phyloP scores from a whole-genome alignment of 2,888 invertebrate genomes.

The Polydrusus pterygomalis region DNA sequence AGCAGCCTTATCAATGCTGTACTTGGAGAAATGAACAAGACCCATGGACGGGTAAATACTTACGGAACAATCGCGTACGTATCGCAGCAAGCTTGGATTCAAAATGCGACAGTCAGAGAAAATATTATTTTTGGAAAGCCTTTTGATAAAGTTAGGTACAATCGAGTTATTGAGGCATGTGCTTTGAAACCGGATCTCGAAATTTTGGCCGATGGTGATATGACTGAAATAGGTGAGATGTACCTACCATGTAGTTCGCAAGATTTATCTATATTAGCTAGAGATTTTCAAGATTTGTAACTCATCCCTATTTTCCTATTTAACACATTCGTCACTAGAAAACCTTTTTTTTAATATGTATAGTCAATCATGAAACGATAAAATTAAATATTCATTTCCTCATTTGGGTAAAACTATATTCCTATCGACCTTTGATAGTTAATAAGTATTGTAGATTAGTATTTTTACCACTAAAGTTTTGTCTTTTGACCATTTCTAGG shows the following conservation, averaged over 20 bases:
- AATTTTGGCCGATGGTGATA: constrained; percentile 73
- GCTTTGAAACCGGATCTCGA: constrained; percentile 73
- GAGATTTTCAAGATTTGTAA: too few species aligned
- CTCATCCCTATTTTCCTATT: too few species aligned
- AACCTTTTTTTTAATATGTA: too few species aligned
- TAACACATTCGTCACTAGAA: too few species aligned
- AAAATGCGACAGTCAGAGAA: constrained; percentile 73
- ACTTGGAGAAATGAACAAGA: constrained; percentile 72
- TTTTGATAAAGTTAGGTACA: constrained; percentile 62
- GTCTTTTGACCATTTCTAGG: constrained; percentile 74
- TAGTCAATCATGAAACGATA: too few species aligned
- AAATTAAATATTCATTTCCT: too few species aligned
- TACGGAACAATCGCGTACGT: constrained; percentile 74
- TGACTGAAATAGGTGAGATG: constrained; percentile 71
- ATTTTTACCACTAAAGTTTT: too few species aligned
- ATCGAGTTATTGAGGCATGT: constrained; percentile 66
- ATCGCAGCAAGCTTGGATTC: constrained; percentile 75
- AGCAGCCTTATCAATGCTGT: constrained; percentile 72
- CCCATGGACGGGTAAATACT: constrained; percentile 62
- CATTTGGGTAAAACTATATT: background rate
- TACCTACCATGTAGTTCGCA: too few species aligned
- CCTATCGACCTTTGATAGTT: too few species aligned
- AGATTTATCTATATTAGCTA: too few species aligned
- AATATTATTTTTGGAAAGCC: constrained; percentile 73
- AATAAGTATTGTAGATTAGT: too few species aligned